phyloP scores from a whole-genome alignment of 2,797 vertebrate species.

The Xyrichtys novacula region DNA sequence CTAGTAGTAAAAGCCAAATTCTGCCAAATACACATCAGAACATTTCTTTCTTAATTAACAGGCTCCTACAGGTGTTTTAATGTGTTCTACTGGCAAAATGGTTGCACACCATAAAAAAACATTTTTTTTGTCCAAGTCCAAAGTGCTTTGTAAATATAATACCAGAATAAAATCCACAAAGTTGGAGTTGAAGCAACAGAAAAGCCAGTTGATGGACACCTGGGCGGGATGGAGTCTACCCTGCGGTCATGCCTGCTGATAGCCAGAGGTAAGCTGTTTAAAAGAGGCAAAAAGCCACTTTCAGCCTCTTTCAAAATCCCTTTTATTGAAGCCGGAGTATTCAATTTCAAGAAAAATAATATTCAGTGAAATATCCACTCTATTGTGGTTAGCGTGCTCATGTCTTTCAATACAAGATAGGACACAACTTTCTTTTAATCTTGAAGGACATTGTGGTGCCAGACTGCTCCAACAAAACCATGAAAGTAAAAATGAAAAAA shows the following conservation, averaged over 20 bases:
- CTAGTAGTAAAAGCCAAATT: slow-evolving; percentile 56
- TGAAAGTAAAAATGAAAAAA: too few species aligned
- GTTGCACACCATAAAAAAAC: not conserved
- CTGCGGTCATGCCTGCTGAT: slow-evolving; percentile 23
- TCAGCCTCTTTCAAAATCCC: not conserved
- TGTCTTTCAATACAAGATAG: not conserved
- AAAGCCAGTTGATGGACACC: slow-evolving; percentile 12
- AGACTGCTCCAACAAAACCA: too few species aligned
- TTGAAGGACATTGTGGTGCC: too few species aligned
- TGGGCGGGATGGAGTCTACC: slow-evolving; percentile 35
- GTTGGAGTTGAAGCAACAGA: slow-evolving; percentile 22
- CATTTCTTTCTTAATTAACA: slow-evolving; percentile 45
- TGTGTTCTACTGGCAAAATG: slow-evolving; percentile 32
- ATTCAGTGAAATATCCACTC: not conserved
- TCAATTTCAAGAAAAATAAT: slow-evolving; percentile 12
- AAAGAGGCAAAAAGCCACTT: slow-evolving; percentile 23
- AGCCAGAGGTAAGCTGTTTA: slow-evolving; percentile 32
- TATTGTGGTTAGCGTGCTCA: not conserved
- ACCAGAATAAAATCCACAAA: slow-evolving; percentile 25
- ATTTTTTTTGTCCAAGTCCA: slow-evolving; percentile 1
- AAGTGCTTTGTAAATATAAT: slow-evolving; percentile 18
- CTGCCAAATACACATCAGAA: slow-evolving; percentile 44
- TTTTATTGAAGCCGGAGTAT: not conserved
- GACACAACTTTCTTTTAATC: too few species aligned
- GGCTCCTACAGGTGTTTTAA: not conserved